Conservation (phyloP, 2,888 invertebrate genomes). For the Alentia gelatinosa region DNA sequence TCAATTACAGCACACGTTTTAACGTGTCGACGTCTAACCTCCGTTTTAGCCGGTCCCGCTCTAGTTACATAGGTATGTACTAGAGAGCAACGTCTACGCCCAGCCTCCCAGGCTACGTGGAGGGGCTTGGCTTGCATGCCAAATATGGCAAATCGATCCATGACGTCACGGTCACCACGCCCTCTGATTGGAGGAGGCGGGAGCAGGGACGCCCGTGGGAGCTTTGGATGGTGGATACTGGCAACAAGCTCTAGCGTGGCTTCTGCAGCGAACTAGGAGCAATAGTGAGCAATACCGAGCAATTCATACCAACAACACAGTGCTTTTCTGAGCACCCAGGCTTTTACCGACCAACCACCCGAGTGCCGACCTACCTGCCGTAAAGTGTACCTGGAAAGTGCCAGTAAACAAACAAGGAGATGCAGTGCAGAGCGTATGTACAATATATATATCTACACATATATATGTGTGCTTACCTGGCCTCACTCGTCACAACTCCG, state of each 20-base stretch:
- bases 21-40: constrained; percentile 18
- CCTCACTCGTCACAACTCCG: background rate
- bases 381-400: background rate
- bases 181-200: background rate
- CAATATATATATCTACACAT: background rate
- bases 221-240: background rate
- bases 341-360: background rate
- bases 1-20: constrained; percentile 44
- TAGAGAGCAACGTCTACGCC: constrained; percentile 1
- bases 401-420: background rate
- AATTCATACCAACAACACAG: background rate
- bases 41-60: background rate
- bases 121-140: constrained; percentile 31
- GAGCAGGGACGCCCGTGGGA: background rate
- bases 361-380: background rate
- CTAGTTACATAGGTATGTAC: constrained; percentile 45
- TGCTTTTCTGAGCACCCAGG: too few species aligned
- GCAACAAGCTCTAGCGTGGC: background rate
- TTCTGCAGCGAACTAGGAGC: background rate
- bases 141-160: constrained; percentile 43
- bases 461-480: background rate
- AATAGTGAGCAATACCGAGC: too few species aligned
- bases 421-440: background rate
- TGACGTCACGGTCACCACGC: constrained; percentile 45
- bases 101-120: background rate